These are phyloP conservation scores for Actinopyga echinites DNA, from an alignment of 53 echinoderm and acorn worm genomes.

Conservation along the genomic window DNA sequence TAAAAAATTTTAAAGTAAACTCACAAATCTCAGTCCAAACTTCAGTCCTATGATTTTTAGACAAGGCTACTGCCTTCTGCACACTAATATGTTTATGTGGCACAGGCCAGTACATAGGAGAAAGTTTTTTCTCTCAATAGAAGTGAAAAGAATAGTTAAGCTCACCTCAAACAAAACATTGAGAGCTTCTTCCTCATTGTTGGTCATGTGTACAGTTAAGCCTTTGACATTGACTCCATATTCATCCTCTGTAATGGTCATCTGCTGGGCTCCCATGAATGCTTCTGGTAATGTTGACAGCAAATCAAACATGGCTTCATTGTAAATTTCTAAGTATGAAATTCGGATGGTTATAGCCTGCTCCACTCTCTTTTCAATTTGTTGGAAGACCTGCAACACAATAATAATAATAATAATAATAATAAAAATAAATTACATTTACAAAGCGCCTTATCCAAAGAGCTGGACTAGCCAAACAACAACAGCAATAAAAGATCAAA, in stretches of 20 bases:
- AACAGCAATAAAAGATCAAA: too few species aligned
- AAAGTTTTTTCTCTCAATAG: too few species aligned
- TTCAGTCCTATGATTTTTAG: too few species aligned
- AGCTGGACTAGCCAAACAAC: too few species aligned
- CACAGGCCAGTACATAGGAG: too few species aligned
- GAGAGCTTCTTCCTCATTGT: conserved; percentile 95
- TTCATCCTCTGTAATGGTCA: conserved; percentile 97
- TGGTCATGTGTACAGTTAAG: conserved; percentile 79
- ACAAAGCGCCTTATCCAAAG: too few species aligned
- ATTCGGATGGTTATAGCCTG: conserved; percentile 90
- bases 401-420: background rate
- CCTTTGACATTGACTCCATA: conserved; percentile 93
- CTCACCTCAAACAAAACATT: conserved; percentile 96
- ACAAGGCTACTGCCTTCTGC: too few species aligned
- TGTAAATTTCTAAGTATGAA: conserved; percentile 92
- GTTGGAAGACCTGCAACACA: conserved; percentile 77
- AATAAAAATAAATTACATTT: too few species aligned
- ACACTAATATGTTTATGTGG: too few species aligned
- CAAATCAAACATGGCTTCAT: conserved; percentile 97
- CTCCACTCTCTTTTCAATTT: conserved; percentile 83
- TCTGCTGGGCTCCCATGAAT: conserved; percentile 62
- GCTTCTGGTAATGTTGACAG: conserved; percentile 83
- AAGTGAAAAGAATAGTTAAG: too few species aligned
- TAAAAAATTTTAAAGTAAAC: too few species aligned
- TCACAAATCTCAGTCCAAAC: too few species aligned